Evolutionary conservation across 1,140 invertebrate species (phyloP).

Genomic region (Aphaenogaster ashmeadi): DNA sequence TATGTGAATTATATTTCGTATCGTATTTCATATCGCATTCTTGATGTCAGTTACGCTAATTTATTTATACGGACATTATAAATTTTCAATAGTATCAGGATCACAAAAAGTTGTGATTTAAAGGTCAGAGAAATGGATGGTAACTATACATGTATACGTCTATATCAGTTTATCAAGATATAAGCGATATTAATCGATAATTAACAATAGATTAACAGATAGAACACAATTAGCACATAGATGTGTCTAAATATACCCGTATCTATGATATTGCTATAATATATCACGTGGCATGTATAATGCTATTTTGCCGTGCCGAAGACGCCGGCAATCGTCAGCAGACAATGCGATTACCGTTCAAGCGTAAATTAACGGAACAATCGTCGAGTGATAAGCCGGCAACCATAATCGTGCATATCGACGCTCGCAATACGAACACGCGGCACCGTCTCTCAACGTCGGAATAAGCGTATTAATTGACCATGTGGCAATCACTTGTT

Average conservation of each 20-base stretch:
- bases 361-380: constrained; percentile 43
- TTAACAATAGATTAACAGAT: not conserved
- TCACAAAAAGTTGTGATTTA: not conserved
- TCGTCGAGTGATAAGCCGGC: constrained; percentile 11
- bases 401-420: constrained; percentile 10
- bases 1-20: not conserved
- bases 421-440: not conserved
- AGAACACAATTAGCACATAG: too few relatives aligned
- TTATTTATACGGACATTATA: not conserved
- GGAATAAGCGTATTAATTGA: constrained; percentile 47
- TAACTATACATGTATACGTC: not conserved
- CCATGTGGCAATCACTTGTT: constrained; percentile 24
- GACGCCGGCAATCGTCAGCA: not conserved
- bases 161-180: not conserved
- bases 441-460: not conserved
- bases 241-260: not conserved
- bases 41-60: not conserved
- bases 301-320: constrained; percentile 10
- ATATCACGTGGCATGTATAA: not conserved
- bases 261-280: not conserved
- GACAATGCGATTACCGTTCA: constrained; percentile 38
- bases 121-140: not conserved
- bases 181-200: not conserved
- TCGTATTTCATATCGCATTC: not conserved
- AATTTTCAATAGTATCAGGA: not conserved